These are phyloP conservation scores for Pollachius pollachius DNA, from an alignment of 2,113 vertebrate genomes.

Conservation along the genomic window DNA sequence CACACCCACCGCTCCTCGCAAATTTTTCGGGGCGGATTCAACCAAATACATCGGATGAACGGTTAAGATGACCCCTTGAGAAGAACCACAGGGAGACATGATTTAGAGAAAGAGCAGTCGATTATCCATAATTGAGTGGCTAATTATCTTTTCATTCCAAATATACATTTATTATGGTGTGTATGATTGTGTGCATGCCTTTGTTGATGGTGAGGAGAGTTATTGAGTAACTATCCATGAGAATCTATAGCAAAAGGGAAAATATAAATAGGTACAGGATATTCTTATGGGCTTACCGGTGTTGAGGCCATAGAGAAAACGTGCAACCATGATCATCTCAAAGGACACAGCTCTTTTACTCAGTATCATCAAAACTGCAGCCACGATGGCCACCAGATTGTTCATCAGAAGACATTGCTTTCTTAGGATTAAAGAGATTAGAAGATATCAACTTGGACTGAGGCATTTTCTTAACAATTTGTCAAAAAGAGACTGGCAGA, in stretches of 20 bases:
- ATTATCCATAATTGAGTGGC: conserved; percentile 16
- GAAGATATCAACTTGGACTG: not conserved
- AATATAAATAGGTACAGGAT: not conserved
- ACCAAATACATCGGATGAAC: conserved; percentile 72
- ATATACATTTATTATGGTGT: conserved; percentile 11
- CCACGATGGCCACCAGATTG: conserved; percentile 60
- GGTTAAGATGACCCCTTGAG: conserved; percentile 64
- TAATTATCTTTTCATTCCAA: conserved; percentile 3
- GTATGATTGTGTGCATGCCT: not conserved
- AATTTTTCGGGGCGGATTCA: conserved; percentile 73
- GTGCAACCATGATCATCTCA: conserved; percentile 74
- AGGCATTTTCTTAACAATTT: no score
- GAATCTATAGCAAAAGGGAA: no score
- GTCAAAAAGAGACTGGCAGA: no score
- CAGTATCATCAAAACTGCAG: conserved; percentile 65
- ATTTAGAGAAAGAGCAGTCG: conserved; percentile 12
- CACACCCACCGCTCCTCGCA: conserved; percentile 70
- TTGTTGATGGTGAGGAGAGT: no score
- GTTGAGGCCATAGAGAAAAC: conserved; percentile 66
- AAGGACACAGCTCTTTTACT: conserved; percentile 66
- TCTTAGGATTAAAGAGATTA: conserved; percentile 40
- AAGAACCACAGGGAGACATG: not conserved
- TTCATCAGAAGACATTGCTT: conserved; percentile 68
- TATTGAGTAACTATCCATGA: no score
- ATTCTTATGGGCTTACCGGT: conserved; percentile 46